These are phyloP conservation scores for Pangasianodon hypophthalmus DNA, from an alignment of 2,113 vertebrate species.

Conservation along the genomic window DNA sequence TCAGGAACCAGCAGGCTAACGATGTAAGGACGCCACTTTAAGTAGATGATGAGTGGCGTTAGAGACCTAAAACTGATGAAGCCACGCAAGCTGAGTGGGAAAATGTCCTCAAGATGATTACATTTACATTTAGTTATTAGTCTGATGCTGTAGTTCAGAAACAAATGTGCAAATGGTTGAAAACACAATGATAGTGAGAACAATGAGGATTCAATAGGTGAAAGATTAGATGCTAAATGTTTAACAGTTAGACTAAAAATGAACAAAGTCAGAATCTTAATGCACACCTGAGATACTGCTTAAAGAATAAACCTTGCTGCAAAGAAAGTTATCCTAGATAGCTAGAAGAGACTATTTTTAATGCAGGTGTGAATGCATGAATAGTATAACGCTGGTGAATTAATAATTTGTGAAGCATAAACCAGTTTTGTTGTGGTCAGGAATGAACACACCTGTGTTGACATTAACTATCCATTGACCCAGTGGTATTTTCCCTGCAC, in stretches of 20 bases:
- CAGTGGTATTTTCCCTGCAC: neutral
- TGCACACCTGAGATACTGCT: neutral
- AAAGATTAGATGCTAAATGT: neutral
- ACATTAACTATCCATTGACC: neutral
- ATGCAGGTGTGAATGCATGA: neutral
- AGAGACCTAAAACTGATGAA: slow-evolving; percentile 4
- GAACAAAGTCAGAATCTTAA: neutral
- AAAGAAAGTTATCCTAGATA: neutral
- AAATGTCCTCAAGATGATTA: neutral
- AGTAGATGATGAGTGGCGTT: neutral
- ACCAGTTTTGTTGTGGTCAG: neutral
- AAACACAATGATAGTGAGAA: neutral
- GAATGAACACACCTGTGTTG: neutral
- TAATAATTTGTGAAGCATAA: neutral
- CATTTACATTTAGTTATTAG: neutral
- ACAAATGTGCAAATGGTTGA: neutral
- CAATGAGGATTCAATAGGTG: neutral
- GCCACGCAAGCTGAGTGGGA: neutral
- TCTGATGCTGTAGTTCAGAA: neutral
- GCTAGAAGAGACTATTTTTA: neutral
- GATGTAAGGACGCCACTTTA: neutral
- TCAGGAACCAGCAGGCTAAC: neutral
- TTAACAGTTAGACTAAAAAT: neutral
- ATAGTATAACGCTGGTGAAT: neutral
- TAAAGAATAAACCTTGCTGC: neutral